Evolutionary conservation across 2,113 vertebrate genomes (phyloP), one percentile per base, ranked within the genome.

Genomic region (Daubentonia madagascariensis): DNA sequence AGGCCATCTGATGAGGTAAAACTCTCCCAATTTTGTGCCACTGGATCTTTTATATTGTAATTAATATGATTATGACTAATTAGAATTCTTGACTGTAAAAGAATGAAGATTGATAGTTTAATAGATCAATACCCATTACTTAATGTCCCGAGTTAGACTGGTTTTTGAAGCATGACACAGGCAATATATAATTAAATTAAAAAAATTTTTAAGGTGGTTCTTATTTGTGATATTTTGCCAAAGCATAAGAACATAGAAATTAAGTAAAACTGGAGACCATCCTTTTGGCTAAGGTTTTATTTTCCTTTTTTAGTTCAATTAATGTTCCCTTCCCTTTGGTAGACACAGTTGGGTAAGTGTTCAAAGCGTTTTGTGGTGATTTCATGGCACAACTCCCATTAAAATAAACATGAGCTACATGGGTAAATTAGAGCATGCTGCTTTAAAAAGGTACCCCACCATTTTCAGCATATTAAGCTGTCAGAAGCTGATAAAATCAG

Each of bases 381-480:
- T 96, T 96, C 59, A 92, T 45, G 57, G 83, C 72, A 81, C 22
- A 96, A 8, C 76, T 97, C 61, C 94, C 7, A n/a, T 97, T 96
- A 85, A 96, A 65, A 35, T 85, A 79, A 97, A 75, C 86, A 94
- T 85, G 50, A 95, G 18, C 70, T 10, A 0, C 70, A 30, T 78
- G 81, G 68, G 80, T 70, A 85, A 97, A 96, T 98, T 85, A 93
- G 85, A 93, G 79, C 78, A 86, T 67, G 79, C 78, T 92, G 81
- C 88, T 98, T 93, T 70, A 89, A 97, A 96, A 94, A 85, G 94
- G 84, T 72, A 96, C 65, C 95, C 88, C 92, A 96, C 94, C 95
- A 85, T 98, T 98, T 98, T 96, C 96, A 93, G 67, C 76, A 50
- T 90, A 52, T 95, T 98, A 88, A 84, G 37, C 91, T 98, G 96